phyloP scores from a whole-genome alignment of 2,797 vertebrate genomes.

The Triplophysa yarkandensis region DNA sequence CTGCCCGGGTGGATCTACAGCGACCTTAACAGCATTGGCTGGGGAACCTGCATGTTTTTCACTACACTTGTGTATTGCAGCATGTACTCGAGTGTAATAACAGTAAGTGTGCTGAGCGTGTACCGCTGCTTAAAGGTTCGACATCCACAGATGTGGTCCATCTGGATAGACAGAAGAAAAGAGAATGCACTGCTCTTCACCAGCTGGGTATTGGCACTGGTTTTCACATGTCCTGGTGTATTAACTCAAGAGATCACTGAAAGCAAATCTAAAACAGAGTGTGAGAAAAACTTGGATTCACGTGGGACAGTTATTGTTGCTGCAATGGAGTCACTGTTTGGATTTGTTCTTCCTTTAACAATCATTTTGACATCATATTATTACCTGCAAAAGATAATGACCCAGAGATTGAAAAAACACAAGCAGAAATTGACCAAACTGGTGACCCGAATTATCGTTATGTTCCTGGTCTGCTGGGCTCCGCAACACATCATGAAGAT shows the following conservation, averaged over 20 bases:
- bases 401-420: conserved; percentile 11
- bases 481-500: conserved; percentile 55
- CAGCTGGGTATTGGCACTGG: conserved; percentile 43
- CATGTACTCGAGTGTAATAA: conserved; percentile 49
- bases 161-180: conserved; percentile 25
- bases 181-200: conserved; percentile 41
- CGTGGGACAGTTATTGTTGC: conserved; percentile 4
- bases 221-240: conserved; percentile 36
- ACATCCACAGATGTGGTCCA: conserved; percentile 34
- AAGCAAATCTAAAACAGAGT: neutral
- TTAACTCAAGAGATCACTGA: neutral
- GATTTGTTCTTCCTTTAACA: conserved; percentile 55
- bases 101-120: conserved; percentile 49
- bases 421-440: conserved; percentile 41
- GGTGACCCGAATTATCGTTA: conserved; percentile 51
- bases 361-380: conserved; percentile 54
- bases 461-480: conserved; percentile 59
- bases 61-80: conserved; percentile 48
- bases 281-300: conserved; percentile 29
- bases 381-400: conserved; percentile 41
- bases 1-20: conserved; percentile 51
- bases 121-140: conserved; percentile 52
- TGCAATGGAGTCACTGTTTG: conserved; percentile 49
- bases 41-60: conserved; percentile 41
- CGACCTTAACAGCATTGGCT: neutral